A percentile compares a stretch with the other conserved stretches of the same genome.
These are phyloP conservation scores for Sitodiplosis mosellana DNA, from an alignment of 1,140 invertebrate species.

Conservation along the genomic window DNA sequence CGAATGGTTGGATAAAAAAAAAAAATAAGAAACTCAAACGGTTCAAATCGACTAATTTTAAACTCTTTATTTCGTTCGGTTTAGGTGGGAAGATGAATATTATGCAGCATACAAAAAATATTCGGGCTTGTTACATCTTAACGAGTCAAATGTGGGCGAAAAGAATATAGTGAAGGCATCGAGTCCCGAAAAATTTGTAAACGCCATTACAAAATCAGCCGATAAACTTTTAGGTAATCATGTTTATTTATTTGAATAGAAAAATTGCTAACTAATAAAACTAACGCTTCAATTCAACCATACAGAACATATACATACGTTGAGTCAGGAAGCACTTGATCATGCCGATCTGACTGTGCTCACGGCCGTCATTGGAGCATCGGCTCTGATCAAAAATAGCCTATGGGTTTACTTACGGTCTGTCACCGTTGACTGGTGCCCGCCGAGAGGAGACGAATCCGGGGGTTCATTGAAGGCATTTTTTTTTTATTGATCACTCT, in stretches of 20 bases:
- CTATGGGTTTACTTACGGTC: constrained; percentile 42
- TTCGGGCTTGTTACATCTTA: constrained; percentile 25
- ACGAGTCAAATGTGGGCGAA: constrained; percentile 4
- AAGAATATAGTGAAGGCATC: constrained; percentile 39
- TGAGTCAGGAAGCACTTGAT: constrained; percentile 62
- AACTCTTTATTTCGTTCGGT: constrained; percentile 5
- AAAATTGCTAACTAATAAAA: too few relatives aligned
- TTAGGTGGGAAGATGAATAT: constrained; percentile 25
- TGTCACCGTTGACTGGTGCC: constrained; percentile 19
- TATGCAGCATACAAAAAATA: constrained; percentile 27
- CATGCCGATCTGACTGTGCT: constrained; percentile 59
- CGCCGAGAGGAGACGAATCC: constrained; percentile 22
- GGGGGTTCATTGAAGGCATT: constrained; percentile 18
- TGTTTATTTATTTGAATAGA: too few relatives aligned
- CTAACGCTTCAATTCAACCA: constrained; percentile 1
- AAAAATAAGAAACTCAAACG: too few relatives aligned
- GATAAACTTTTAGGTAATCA: constrained; percentile 36
- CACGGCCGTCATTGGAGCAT: constrained; percentile 56
- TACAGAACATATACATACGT: constrained; percentile 50
- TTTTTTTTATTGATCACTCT: background rate
- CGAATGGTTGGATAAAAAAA: too few relatives aligned
- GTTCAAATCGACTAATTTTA: too few relatives aligned
- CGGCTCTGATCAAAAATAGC: constrained; percentile 54
- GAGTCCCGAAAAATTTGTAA: constrained; percentile 49
- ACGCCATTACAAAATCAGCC: constrained; percentile 44